Conservation (phyloP, 2,113 vertebrate genomes). For the Tyrannus savana region DNA sequence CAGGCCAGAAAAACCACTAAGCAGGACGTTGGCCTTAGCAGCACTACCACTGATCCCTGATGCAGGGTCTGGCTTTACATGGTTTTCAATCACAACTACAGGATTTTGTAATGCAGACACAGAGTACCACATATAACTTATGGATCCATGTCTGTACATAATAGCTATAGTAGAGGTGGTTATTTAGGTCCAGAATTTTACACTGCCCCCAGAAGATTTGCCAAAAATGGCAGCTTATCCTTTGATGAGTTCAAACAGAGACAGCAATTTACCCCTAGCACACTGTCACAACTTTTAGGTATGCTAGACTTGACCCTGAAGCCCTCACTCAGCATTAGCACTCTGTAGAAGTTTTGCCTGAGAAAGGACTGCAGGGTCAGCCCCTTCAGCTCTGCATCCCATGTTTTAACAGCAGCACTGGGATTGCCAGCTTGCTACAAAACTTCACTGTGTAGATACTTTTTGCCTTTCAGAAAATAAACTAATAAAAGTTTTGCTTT, state of each 20-base stretch:
- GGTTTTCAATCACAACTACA: background rate
- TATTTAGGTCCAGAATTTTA: background rate
- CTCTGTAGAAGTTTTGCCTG: background rate
- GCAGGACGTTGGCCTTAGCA: background rate
- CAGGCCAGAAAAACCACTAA: background rate
- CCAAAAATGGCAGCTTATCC: background rate
- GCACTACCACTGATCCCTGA: background rate
- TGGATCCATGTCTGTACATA: background rate
- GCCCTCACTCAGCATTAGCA: background rate
- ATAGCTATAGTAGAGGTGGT: background rate
- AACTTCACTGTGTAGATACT: background rate
- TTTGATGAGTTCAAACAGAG: background rate
- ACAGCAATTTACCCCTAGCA: background rate
- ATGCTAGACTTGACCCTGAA: background rate
- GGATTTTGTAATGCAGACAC: background rate
- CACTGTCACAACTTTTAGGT: background rate
- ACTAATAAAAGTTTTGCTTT: background rate
- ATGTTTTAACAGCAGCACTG: background rate
- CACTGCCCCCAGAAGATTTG: background rate
- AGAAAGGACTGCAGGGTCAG: background rate
- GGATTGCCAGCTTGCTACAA: background rate
- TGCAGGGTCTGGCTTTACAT: background rate
- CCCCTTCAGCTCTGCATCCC: background rate
- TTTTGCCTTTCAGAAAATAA: slow-evolving; percentile 14
- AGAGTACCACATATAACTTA: background rate